Base-by-base conservation (phyloP, 2,888 invertebrate species). In the Beris chalybata region DNA sequence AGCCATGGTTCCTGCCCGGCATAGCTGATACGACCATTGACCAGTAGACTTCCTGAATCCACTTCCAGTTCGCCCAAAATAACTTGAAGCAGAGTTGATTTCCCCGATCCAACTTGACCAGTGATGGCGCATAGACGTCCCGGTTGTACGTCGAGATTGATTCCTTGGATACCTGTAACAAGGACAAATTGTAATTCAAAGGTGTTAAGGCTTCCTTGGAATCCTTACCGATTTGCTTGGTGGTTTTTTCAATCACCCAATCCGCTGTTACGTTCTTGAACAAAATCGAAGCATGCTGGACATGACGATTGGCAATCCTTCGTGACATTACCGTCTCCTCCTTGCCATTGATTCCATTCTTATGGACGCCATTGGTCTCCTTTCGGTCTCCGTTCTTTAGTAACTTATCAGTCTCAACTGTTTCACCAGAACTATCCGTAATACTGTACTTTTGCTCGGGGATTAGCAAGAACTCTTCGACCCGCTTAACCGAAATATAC, bases 21-120 rank as follows among this genome's bases (percentile, higher is more conserved):
- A 73, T 89, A 89, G 2, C 82, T 81, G 1, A 83, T 71, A 5
- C 73, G 74, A 9, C 88, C 88, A n/a, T 78, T 78, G 3, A 86
- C 78, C 5, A 47, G 44, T 12, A 70, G 15, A 13, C 31, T 52
- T 9, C 90, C 90, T 22, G 74, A 71, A 1, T 75, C 78, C 5
- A 86, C 79, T 4, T 85, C 82, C 0, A 89, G 76, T 75, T 91
- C 91, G n/a, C 86, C 83, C n/a, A 93, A 80, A 63, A 92, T 83
- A 0, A 88, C 86, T 71, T 87, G 86, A 1, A 90, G 78, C 0
- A 89, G 73, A 0, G 88, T 87, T 15, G 86, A 86, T 78, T 90
- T 89, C 44, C 89, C 89, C 0, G 86, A 82, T 0, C 89, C 89
- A 1, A 89, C 89, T 1, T 85, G 84, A 0, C 89, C 89, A 32